Evolutionary conservation across 2,113 vertebrate genomes (phyloP).

Genomic region (Tichodroma muraria): DNA sequence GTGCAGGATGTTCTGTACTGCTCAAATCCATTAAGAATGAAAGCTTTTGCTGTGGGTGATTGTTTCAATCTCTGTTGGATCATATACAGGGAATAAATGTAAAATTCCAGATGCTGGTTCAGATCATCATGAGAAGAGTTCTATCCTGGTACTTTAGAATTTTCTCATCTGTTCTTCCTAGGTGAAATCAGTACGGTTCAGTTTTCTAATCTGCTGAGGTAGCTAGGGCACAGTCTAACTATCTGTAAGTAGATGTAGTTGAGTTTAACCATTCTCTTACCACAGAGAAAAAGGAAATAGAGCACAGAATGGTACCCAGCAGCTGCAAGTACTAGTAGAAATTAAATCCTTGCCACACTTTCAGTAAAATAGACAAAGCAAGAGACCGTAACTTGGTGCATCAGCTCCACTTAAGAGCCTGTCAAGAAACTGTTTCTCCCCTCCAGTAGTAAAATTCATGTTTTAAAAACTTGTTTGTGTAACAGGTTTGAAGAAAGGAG

Average conservation of each 20-base stretch:
- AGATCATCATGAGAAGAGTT: neutral
- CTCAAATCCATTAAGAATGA: conserved; percentile 6
- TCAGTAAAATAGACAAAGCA: neutral
- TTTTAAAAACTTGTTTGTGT: neutral
- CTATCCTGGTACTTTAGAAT: neutral
- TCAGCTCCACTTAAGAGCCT: neutral
- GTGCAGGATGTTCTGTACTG: neutral
- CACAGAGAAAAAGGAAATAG: neutral
- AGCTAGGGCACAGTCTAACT: neutral
- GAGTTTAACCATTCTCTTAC: neutral
- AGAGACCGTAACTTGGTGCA: neutral
- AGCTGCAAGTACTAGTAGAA: neutral
- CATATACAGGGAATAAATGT: neutral
- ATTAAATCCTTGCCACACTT: neutral
- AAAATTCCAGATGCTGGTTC: neutral
- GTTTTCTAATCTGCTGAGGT: neutral
- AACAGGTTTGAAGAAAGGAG: neutral
- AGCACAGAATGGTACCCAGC: neutral
- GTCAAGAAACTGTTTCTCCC: neutral
- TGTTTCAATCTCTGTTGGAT: neutral
- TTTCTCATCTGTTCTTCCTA: neutral
- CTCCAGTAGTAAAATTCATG: neutral
- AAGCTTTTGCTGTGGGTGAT: neutral
- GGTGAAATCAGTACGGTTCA: neutral
- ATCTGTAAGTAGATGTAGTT: neutral